These are phyloP conservation scores for Zeuzera pyrina DNA, from an alignment of 2,888 invertebrate genomes.

Conservation along the genomic window DNA sequence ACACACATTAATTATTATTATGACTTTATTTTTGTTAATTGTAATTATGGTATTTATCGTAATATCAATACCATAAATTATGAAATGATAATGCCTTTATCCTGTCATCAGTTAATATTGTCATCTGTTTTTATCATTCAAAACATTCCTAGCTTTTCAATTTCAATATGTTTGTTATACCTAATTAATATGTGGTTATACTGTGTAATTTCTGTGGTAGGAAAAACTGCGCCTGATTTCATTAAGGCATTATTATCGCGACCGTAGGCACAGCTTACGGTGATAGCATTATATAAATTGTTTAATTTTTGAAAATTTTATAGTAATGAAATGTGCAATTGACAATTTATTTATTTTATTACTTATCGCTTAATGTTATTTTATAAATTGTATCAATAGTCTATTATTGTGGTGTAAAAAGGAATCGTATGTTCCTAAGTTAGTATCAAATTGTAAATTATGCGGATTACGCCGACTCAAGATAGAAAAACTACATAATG, in stretches of 20 bases:
- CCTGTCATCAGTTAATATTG: slow-evolving; percentile 63
- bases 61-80: no score
- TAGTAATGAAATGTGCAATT: slow-evolving; percentile 59
- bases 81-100: no score
- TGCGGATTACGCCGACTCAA: slow-evolving; percentile 50
- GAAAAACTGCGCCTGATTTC: slow-evolving; percentile 44
- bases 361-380: slow-evolving; percentile 64
- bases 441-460: slow-evolving; percentile 36
- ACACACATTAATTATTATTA: no score
- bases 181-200: slow-evolving; percentile 26
- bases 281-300: slow-evolving; percentile 7
- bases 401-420: slow-evolving; percentile 39
- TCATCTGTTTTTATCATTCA: slow-evolving; percentile 50
- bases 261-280: slow-evolving; percentile 55
- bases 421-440: slow-evolving; percentile 66
- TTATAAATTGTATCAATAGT: slow-evolving; percentile 57
- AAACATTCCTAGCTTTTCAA: slow-evolving; percentile 66
- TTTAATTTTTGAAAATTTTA: slow-evolving; percentile 59
- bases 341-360: slow-evolving; percentile 64
- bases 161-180: slow-evolving; percentile 34
- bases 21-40: no score
- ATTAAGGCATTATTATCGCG: slow-evolving; percentile 33
- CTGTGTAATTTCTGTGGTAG: slow-evolving; percentile 23
- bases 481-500: slow-evolving; percentile 42
- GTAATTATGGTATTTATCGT: no score